Evolutionary conservation across 2,888 invertebrate species (phyloP).

Genomic region (Sarcophaga caerulescens): DNA sequence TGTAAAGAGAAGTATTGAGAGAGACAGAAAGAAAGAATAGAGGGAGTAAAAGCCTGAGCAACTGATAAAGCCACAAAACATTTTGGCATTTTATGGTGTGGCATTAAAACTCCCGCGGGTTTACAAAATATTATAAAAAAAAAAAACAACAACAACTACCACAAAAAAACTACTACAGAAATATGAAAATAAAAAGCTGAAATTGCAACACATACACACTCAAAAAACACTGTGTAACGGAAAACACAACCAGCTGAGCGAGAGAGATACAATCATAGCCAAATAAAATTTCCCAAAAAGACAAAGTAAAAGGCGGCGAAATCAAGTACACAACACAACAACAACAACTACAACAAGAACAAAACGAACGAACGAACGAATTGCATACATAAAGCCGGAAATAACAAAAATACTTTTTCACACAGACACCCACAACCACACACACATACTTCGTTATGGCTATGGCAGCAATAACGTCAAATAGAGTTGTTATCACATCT

Average conservation of each 20-base stretch:
- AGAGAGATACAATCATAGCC: conserved; percentile 48
- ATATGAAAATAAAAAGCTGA: background rate
- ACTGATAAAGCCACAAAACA: conserved; percentile 65
- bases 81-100: conserved; percentile 63
- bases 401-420: conserved; percentile 23
- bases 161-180: background rate
- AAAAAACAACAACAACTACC: conserved; percentile 13
- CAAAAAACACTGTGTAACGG: background rate
- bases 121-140: conserved; percentile 6
- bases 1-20: too few relatives aligned
- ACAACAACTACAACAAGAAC: background rate
- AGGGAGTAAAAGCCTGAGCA: conserved; percentile 15
- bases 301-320: background rate
- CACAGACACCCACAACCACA: background rate
- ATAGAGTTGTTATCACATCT: conserved; percentile 28
- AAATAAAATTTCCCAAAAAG: conserved; percentile 4
- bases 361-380: conserved; percentile 20
- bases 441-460: conserved; percentile 9
- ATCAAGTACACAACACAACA: conserved; percentile 10
- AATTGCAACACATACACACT: background rate
- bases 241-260: conserved; percentile 32
- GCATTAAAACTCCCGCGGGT: conserved; percentile 61
- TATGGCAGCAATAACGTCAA: conserved; percentile 29
- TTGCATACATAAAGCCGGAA: conserved; percentile 19
- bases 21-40: background rate